Conservation (phyloP, 1,140 invertebrate species). For the Rhizoglyphus robini region DNA sequence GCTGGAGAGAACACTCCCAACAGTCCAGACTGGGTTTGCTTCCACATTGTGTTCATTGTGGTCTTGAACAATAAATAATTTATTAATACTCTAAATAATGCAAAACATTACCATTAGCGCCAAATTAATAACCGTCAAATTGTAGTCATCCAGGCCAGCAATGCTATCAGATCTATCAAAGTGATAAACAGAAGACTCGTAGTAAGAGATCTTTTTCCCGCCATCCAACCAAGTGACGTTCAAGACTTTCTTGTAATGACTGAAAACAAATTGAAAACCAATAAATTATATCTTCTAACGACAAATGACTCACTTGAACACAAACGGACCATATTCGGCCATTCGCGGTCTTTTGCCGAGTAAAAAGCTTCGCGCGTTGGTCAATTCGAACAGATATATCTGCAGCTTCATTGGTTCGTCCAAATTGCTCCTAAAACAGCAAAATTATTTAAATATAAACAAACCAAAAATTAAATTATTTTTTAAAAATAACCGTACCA, state of each 20-base stretch:
- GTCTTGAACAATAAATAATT: neutral
- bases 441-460: too few relatives aligned
- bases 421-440: neutral
- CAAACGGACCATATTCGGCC: neutral
- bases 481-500: neutral
- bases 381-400: neutral
- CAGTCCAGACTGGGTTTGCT: neutral
- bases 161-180: neutral
- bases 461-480: too few relatives aligned
- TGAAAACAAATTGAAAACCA: neutral
- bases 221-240: neutral
- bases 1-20: neutral
- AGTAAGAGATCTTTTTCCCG: neutral
- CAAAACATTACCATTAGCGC: neutral
- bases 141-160: neutral
- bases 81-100: neutral
- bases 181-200: neutral
- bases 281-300: neutral
- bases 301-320: neutral
- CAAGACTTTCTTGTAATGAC: neutral
- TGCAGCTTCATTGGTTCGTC: neutral
- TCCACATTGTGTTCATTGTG: constrained; percentile 2
- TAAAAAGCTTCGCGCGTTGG: neutral
- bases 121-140: neutral
- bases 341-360: neutral